phyloP scores from a whole-genome alignment of 2,888 invertebrate genomes.

The Napeogenes inachia region DNA sequence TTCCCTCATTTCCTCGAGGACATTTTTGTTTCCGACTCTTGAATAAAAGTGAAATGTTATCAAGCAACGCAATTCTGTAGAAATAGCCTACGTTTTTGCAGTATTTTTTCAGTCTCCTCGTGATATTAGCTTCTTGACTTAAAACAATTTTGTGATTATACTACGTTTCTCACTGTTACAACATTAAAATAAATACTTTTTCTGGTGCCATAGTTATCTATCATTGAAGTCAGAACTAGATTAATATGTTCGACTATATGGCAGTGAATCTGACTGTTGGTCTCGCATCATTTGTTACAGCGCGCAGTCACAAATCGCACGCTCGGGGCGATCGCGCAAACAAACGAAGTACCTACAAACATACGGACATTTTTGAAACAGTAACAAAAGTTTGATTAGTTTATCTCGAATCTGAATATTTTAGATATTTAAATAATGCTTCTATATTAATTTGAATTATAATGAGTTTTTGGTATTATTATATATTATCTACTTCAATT shows the following conservation, averaged over 20 bases:
- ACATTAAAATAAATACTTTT: neutral
- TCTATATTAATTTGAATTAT: too few relatives aligned
- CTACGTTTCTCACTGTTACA: neutral
- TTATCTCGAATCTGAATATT: neutral
- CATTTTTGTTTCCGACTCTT: conserved; percentile 55
- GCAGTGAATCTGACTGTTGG: conserved; percentile 51
- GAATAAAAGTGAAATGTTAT: conserved; percentile 50
- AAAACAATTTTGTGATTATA: neutral
- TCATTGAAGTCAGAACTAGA: neutral
- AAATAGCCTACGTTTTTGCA: conserved; percentile 1
- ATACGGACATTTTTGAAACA: conserved; percentile 31
- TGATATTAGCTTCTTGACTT: neutral
- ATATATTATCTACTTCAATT: too few relatives aligned
- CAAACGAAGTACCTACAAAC: conserved; percentile 64
- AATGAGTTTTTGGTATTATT: too few relatives aligned
- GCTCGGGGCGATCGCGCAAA: conserved; percentile 50
- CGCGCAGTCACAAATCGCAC: conserved; percentile 60
- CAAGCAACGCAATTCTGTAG: conserved; percentile 43
- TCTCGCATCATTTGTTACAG: conserved; percentile 63
- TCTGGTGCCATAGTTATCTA: neutral
- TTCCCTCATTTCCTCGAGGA: conserved; percentile 58
- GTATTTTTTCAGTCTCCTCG: neutral
- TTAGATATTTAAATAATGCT: neutral
- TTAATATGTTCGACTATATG: neutral
- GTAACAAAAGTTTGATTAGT: neutral